Base-by-base conservation (phyloP, 2,888 invertebrate genomes). In the Rhimphoctona megacephalus region DNA sequence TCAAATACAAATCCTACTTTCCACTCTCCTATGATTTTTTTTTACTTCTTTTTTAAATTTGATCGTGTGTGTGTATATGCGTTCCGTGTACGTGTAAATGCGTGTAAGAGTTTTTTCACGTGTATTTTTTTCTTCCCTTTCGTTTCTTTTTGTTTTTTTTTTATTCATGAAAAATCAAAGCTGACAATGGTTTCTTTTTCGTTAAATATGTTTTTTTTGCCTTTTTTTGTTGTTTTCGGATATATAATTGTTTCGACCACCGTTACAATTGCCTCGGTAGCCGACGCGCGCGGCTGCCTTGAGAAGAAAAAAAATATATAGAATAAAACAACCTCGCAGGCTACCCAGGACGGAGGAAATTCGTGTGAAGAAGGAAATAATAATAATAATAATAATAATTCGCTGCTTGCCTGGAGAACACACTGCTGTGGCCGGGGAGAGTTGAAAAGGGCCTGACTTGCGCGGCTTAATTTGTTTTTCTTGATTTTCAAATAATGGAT, bases 1-100 rank as follows among this genome's bases (percentile, higher is more conserved):
- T 94, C 90, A 93, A 93, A 93, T 94, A 94, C 92, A 94, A 94
- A 94, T 94, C 94, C 94, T 94, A 94, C 94, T 94, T 94, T 93
- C 57, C 94, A 93, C 92, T 94, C 93, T 92, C 92, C 93, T 92
- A 93, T 91, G 89, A 89, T 85, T 87, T 85, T 89, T 85, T 88
- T 83, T 89, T 43, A 25, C 83, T 88, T 90, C 88, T 89, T 91
- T 90, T 87, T 88, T 85, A 78, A 87, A 88, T 90, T 88, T 77
- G 64, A 83, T 90, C 84, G 81, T 39, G 82, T 85, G 70, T 67
- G 61, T 87, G 79, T 76, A 73, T 88, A 83, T 89, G 85, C 89
- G 88, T 85, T 78, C 83, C 85, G 85, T 88, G 67, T 64, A 49
- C 88, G 86, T 73, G 80, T 81, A 67, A 14, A 11, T 30, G 36